These are phyloP conservation scores for Sceloporus tristichus DNA, from an alignment of 2,113 vertebrate species.

Conservation along the genomic window DNA sequence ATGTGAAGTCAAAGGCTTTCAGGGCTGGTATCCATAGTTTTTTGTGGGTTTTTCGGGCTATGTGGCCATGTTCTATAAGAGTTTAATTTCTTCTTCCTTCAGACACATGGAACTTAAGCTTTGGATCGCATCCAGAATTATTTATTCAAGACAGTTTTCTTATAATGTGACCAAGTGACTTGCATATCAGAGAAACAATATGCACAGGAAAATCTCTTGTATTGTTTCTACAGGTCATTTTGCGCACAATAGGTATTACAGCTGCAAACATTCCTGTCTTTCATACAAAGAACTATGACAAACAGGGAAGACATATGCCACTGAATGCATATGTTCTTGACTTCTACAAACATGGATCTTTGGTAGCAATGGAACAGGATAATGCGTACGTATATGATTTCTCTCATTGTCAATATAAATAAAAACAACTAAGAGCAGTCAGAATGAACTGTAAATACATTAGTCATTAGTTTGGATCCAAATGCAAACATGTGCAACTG, in stretches of 20 bases:
- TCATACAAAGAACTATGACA: constrained; percentile 52
- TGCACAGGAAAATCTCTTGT: not conserved
- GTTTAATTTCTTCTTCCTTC: not conserved
- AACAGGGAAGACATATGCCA: constrained; percentile 58
- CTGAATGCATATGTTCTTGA: constrained; percentile 77
- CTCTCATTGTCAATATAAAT: not conserved
- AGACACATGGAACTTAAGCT: not conserved
- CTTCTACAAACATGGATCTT: constrained; percentile 77
- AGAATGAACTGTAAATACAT: too few species aligned
- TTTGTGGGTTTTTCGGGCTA: too few species aligned
- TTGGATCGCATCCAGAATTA: not conserved
- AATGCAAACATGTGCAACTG: too few species aligned
- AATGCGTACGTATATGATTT: constrained; percentile 58
- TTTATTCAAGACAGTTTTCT: not conserved
- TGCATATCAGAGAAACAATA: not conserved
- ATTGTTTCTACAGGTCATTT: constrained; percentile 50
- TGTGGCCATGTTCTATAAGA: too few species aligned
- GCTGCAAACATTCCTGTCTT: constrained; percentile 64
- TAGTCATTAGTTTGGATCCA: too few species aligned
- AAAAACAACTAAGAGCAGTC: not conserved
- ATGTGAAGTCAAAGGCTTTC: too few species aligned
- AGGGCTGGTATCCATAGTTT: too few species aligned
- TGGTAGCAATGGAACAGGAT: constrained; percentile 67
- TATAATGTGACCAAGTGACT: not conserved
- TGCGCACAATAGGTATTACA: constrained; percentile 64